Percentiles rank a stretch among this genome's conserved stretches.
phyloP scores from a whole-genome alignment of 2,797 vertebrate species.

The Molossus alvarezi region DNA sequence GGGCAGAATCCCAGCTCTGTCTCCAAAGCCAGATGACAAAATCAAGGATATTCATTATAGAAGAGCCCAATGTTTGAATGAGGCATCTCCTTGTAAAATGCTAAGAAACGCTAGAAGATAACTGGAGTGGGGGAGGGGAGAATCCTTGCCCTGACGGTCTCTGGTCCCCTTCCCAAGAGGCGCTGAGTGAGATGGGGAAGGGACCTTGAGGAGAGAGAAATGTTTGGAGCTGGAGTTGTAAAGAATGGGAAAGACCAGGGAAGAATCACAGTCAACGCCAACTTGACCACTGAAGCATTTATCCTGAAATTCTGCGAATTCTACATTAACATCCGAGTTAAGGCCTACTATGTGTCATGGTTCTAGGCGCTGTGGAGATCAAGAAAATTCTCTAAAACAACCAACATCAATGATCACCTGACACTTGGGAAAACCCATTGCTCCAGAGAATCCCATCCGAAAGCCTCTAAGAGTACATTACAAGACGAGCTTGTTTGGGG shows the following conservation, averaged over 20 bases:
- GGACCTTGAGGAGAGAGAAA: neutral
- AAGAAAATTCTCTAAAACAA: conserved; percentile 40
- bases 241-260: neutral
- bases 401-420: neutral
- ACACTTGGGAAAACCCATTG: neutral
- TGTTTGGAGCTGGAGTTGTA: neutral
- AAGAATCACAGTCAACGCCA: neutral
- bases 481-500: neutral
- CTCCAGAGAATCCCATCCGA: neutral
- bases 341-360: neutral
- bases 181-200: neutral
- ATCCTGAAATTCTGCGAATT: neutral
- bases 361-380: neutral
- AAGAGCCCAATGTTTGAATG: neutral
- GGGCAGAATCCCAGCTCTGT: neutral
- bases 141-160: neutral
- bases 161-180: neutral
- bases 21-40: conserved; percentile 54
- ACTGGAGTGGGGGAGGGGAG: too few relatives aligned
- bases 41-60: neutral
- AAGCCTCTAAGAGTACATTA: neutral
- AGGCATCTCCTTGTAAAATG: conserved; percentile 17
- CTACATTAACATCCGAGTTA: neutral
- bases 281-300: neutral
- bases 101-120: neutral